Conservation (phyloP, 2,113 vertebrate species). For the Hippocampus mohnikei region DNA sequence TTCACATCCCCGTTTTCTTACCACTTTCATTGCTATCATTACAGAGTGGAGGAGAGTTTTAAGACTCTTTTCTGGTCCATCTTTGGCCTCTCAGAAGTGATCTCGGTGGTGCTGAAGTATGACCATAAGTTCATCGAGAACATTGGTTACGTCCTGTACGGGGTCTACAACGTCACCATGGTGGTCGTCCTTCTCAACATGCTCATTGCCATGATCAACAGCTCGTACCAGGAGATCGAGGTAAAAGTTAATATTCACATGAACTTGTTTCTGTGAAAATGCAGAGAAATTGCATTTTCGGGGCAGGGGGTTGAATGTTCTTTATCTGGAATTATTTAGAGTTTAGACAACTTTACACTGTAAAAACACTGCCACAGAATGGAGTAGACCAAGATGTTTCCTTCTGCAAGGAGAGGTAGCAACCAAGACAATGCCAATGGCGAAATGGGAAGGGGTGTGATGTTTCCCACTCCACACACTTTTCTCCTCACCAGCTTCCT, state of each 20-base stretch:
- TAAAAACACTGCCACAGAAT: background rate
- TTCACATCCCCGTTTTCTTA: background rate
- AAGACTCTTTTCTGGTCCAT: constrained; percentile 99
- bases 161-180: constrained; percentile 97
- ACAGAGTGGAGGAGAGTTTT: constrained; percentile 96
- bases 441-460: background rate
- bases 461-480: no score
- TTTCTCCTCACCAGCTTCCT: no score
- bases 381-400: background rate
- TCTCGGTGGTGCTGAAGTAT: constrained; percentile 96
- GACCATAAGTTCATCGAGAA: constrained; percentile 99
- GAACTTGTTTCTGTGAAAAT: no score
- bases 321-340: background rate
- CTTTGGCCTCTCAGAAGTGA: constrained; percentile 94
- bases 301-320: no score
- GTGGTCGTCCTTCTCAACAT: constrained; percentile 98
- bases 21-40: constrained; percentile 4
- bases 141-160: constrained; percentile 94
- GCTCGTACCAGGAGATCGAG: constrained; percentile 98
- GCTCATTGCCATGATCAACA: constrained; percentile 99
- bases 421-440: background rate
- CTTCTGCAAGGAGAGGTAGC: background rate
- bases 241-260: constrained; percentile 54
- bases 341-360: background rate
- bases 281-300: no score